phyloP scores from a whole-genome alignment of 2,113 vertebrate genomes.

The Gambusia holbrooki region DNA sequence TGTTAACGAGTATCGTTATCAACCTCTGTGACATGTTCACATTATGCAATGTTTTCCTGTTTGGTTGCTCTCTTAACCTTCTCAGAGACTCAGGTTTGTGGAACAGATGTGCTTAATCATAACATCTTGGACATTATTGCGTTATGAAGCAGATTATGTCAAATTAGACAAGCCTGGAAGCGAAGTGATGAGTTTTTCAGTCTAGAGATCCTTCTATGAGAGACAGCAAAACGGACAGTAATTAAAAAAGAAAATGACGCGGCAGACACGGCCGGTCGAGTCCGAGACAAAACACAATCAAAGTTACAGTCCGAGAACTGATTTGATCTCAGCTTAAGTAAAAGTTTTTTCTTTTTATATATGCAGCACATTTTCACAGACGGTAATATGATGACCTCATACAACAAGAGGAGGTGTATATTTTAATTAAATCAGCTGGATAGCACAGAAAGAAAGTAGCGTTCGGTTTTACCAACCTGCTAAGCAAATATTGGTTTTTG shows the following conservation, averaged over 20 bases:
- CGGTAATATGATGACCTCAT: no score
- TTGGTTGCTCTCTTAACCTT: constrained; percentile 39
- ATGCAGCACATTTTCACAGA: no score
- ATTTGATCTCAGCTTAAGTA: no score
- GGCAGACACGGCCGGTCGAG: not conserved
- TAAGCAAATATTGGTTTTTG: no score
- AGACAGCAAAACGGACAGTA: not conserved
- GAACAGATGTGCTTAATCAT: constrained; percentile 24
- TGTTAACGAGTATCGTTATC: constrained; percentile 26
- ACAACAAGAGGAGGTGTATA: no score
- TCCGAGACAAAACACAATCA: no score
- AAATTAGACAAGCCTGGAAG: constrained; percentile 15
- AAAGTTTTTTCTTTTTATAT: no score
- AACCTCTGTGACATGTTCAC: constrained; percentile 24
- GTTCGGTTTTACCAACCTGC: no score
- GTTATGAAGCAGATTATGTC: constrained; percentile 29
- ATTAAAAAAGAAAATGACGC: not conserved
- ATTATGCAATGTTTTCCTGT: constrained; percentile 5
- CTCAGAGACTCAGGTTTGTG: not conserved
- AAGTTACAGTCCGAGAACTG: no score
- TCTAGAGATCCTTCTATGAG: constrained; percentile 25
- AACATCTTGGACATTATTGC: constrained; percentile 20
- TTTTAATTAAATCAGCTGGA: no score
- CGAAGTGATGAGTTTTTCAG: constrained; percentile 18
- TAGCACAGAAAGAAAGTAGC: no score